Conservation (phyloP, 2,888 invertebrate species). For the Leptopterna dolabrata region DNA sequence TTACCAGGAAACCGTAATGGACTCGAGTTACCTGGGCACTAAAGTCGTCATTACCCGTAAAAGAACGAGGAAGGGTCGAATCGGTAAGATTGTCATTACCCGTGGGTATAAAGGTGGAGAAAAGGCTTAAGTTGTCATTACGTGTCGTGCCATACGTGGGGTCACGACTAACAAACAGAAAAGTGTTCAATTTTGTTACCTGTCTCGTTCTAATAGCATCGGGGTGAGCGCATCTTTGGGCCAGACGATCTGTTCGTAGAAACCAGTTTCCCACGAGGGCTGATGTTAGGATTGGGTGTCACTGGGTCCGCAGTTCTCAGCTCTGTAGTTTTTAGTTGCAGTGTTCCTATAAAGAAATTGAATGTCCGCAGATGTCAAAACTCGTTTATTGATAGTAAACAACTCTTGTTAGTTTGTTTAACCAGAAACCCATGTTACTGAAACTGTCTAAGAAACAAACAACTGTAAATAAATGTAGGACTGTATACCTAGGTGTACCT, state of each 20-base stretch:
- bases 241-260: neutral
- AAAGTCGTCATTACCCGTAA: slow-evolving; percentile 23
- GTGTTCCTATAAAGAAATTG: no score
- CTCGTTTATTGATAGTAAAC: no score
- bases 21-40: neutral
- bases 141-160: slow-evolving; percentile 58
- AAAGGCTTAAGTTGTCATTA: slow-evolving; percentile 53
- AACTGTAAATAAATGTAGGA: no score
- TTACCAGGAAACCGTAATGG: neutral
- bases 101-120: neutral
- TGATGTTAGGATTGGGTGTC: neutral
- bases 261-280: slow-evolving; percentile 23
- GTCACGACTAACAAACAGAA: slow-evolving; percentile 56
- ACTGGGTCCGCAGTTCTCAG: neutral
- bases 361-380: no score
- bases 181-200: slow-evolving; percentile 51
- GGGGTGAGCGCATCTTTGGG: neutral
- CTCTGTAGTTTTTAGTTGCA: neutral
- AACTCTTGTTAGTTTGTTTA: no score
- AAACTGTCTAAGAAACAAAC: no score
- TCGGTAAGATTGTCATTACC: slow-evolving; percentile 28
- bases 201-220: slow-evolving; percentile 32
- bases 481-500: no score
- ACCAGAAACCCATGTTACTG: no score
- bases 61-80: slow-evolving; percentile 16